Base-by-base conservation (phyloP, 2,797 vertebrate genomes). In the Gymnocypris eckloni region DNA sequence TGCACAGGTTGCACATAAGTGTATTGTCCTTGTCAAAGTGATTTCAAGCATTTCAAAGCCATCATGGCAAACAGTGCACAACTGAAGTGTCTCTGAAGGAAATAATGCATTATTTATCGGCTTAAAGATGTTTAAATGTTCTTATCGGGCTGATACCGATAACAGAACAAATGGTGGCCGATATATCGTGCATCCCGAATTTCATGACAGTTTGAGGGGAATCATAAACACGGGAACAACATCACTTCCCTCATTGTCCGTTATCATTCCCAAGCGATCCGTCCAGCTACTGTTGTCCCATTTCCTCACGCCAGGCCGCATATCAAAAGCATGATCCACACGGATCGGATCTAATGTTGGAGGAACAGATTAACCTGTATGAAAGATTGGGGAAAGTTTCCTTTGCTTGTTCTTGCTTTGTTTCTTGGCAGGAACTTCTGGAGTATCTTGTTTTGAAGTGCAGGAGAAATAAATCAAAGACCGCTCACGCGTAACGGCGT, bases 401-500 rank as follows among this genome's bases (percentile, higher is more conserved):
- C 12, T 70, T 79, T 15, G 8, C 22, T 43, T 79, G 15, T 28
- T 79, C 52, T 43, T 43, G 64, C 20, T 12, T 18, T 25, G 28
- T 41, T 69, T 70, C 66, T 81, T 56, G 48, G 28, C 18, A n/a
- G 43, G 37, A 69, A 80, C 78, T 80, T 66, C n/a, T 28, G 16
- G 20, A 28, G 72, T 72, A 50, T 73, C 61, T 73, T 72, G 69
- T 25, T 73, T 39, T 75, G 43, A 69, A 76, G 61, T 70, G 20
- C 33, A 54, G 43, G 61, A 69, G 72, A 66, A 75, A 80, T 64
- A 75, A 77, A 67, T 76, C 43, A 86, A 76, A 77, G 71, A 75
- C 52, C 56, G 75, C 78, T 87, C 66, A 79, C n/a, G 56, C 13
- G 41, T 79, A 78, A 75, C 61, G 18, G 39, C 54, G 41, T 79